Evolutionary conservation across 2,888 invertebrate genomes (phyloP).

Genomic region (Calameuta pallipes): DNA sequence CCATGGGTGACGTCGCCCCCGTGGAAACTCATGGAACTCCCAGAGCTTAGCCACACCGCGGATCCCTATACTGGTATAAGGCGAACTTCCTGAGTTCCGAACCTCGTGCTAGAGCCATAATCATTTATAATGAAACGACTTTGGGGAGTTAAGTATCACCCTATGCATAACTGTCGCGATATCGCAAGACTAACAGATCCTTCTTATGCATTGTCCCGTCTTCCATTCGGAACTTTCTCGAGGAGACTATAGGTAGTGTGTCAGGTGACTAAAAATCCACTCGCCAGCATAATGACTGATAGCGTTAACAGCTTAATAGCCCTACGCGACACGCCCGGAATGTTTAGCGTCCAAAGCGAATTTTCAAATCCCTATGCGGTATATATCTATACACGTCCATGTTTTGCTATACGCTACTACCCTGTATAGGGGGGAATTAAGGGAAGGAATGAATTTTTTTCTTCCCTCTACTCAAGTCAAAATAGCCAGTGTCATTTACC

Average conservation of each 20-base stretch:
- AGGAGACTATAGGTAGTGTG: neutral
- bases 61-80: neutral
- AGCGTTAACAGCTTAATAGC: neutral
- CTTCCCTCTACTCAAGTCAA: neutral
- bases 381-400: too few species aligned
- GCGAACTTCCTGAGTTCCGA: neutral
- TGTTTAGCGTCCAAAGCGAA: neutral
- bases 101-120: neutral
- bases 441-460: neutral
- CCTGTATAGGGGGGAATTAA: neutral
- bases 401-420: neutral
- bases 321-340: neutral
- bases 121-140: neutral
- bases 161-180: neutral
- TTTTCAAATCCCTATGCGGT: neutral
- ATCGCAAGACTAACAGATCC: too few species aligned
- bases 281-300: neutral
- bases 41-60: neutral
- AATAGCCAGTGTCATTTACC: neutral
- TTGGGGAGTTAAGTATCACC: neutral
- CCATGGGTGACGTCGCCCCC: neutral
- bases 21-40: neutral
- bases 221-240: neutral
- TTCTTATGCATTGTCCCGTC: neutral
- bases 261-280: neutral